phyloP scores from a whole-genome alignment of 2,797 vertebrate genomes.

The Sparus aurata region DNA sequence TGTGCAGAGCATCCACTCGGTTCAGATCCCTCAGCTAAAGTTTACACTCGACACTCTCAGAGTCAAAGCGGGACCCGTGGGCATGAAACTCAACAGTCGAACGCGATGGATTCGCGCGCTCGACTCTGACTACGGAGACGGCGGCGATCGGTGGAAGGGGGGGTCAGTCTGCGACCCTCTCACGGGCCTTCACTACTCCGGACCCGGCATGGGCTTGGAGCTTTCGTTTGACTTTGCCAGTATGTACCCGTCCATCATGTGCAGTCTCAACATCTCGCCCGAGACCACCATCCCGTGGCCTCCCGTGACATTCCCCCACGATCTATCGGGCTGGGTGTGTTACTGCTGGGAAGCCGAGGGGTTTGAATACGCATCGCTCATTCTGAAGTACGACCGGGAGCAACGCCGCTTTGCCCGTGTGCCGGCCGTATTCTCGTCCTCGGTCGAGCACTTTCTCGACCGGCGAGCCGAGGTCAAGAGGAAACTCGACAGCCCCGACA shows the following conservation, averaged over 20 bases:
- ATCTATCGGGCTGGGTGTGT: slow-evolving; percentile 19
- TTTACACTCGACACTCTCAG: neutral
- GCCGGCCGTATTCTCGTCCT: neutral
- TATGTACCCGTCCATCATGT: slow-evolving; percentile 56
- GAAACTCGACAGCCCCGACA: neutral
- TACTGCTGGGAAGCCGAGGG: slow-evolving; percentile 48
- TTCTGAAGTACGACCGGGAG: slow-evolving; percentile 21
- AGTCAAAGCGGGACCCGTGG: neutral
- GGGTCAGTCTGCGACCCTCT: slow-evolving; percentile 22
- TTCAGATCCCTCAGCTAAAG: slow-evolving; percentile 34
- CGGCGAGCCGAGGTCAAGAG: neutral
- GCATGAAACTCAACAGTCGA: neutral
- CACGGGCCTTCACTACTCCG: slow-evolving; percentile 28
- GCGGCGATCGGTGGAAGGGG: neutral
- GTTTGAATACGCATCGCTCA: neutral
- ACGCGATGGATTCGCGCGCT: neutral
- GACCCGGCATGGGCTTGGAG: slow-evolving; percentile 42
- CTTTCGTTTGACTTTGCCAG: slow-evolving; percentile 27
- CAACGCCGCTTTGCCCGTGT: neutral
- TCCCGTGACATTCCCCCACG: neutral
- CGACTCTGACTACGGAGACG: rapidly evolving
- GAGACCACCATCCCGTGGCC: slow-evolving; percentile 41
- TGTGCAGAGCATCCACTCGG: slow-evolving; percentile 51
- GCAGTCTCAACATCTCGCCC: slow-evolving; percentile 41
- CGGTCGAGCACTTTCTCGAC: slow-evolving; percentile 26